A percentile compares a stretch with the other conserved stretches of the same genome.
Conservation (phyloP, 2,888 invertebrate species). For the Nebria brevicollis region DNA sequence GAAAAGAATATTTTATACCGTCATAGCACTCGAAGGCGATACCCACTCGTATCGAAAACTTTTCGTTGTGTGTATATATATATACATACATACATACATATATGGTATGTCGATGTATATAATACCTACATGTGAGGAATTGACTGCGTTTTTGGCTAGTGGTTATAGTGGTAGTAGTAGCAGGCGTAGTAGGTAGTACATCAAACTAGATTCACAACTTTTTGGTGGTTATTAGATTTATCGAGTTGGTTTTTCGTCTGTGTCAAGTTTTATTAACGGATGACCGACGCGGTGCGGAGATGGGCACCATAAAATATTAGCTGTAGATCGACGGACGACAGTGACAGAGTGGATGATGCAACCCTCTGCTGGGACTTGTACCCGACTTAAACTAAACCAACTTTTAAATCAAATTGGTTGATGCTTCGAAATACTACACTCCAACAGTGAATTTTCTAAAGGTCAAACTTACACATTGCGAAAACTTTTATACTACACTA, state of each 20-base stretch:
- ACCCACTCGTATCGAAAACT: not conserved
- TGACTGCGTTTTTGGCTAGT: not conserved
- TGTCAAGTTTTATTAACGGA: constrained; percentile 47
- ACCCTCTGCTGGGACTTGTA: not conserved
- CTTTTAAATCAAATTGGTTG: not conserved
- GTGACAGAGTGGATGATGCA: not conserved
- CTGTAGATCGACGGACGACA: not conserved
- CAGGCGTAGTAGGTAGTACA: not conserved
- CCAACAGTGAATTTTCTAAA: too few relatives aligned
- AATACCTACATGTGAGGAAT: not conserved
- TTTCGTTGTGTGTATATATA: not conserved
- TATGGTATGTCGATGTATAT: not conserved
- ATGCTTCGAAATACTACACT: not conserved
- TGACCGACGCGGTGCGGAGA: constrained; percentile 15
- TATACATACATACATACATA: not conserved
- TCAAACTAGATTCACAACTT: constrained; percentile 32
- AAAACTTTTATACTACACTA: too few relatives aligned
- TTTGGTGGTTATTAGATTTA: constrained; percentile 45
- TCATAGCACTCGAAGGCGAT: not conserved
- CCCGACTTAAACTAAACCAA: not conserved
- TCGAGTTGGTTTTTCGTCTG: constrained; percentile 43
- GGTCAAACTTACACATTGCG: too few relatives aligned
- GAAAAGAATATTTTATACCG: not conserved
- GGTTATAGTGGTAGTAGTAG: not conserved
- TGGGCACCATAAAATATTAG: not conserved